Evolutionary conservation across 2,113 vertebrate genomes (phyloP).

Genomic region (Rhynchomys soricoides): DNA sequence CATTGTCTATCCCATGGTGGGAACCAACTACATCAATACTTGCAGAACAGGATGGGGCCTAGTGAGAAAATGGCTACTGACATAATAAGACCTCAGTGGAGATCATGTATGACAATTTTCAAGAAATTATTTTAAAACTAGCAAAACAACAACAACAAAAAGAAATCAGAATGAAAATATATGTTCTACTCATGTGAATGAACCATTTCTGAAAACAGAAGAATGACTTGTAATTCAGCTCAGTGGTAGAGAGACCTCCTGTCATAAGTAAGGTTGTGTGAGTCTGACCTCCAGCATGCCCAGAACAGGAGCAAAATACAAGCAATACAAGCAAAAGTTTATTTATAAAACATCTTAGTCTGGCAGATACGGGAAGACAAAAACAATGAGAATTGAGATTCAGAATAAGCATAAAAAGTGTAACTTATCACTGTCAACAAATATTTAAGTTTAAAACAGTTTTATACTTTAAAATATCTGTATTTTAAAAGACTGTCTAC

Average conservation of each 20-base stretch:
- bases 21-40: not conserved
- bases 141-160: not conserved
- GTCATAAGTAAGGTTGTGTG: fast-evolving
- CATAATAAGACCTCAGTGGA: not conserved
- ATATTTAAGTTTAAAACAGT: not conserved
- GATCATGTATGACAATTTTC: not conserved
- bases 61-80: not conserved
- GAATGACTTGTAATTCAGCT: not conserved
- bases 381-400: not conserved
- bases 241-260: not conserved
- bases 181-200: not conserved
- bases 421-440: not conserved
- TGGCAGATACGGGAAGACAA: not conserved
- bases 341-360: not conserved
- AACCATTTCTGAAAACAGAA: not conserved
- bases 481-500: not conserved
- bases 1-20: not conserved
- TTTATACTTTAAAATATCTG: slow-evolving; percentile 11
- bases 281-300: not conserved
- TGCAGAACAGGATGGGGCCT: not conserved
- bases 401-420: not conserved
- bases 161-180: slow-evolving; percentile 42
- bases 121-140: not conserved
- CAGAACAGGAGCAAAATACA: not conserved
- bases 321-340: not conserved